A percentile compares a stretch with the other conserved stretches of the same genome.
phyloP scores from a whole-genome alignment of 2,113 vertebrate genomes.

The Lophius piscatorius region DNA sequence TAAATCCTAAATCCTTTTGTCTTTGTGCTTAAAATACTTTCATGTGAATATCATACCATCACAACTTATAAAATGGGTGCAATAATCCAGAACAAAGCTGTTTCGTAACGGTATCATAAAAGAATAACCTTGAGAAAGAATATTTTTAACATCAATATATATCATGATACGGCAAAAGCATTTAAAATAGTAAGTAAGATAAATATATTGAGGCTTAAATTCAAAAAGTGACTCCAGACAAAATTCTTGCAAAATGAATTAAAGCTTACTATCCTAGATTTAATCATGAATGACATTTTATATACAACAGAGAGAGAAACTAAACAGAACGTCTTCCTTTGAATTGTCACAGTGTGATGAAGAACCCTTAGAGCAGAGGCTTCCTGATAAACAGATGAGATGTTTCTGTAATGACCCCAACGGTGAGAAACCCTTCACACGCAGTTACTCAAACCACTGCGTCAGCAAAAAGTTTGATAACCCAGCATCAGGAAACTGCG shows the following conservation, averaged over 20 bases:
- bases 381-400: slow-evolving; percentile 41
- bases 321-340: background rate
- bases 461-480: slow-evolving; percentile 22
- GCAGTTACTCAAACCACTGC: background rate
- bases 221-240: no score
- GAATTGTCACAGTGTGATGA: background rate
- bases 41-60: no score
- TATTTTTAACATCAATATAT: background rate
- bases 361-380: background rate
- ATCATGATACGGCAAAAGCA: background rate
- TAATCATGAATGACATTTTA: no score
- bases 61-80: no score
- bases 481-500: slow-evolving; percentile 1
- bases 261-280: no score
- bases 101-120: background rate
- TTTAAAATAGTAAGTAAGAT: no score
- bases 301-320: background rate
- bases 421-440: slow-evolving; percentile 1
- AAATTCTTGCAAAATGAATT: no score
- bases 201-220: no score
- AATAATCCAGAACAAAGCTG: no score
- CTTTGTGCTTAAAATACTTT: no score
- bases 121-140: background rate
- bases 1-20: no score
- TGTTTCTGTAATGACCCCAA: slow-evolving; percentile 20